These are phyloP conservation scores for Camponotus fellah DNA, from an alignment of 2,888 invertebrate species.

Conservation along the genomic window DNA sequence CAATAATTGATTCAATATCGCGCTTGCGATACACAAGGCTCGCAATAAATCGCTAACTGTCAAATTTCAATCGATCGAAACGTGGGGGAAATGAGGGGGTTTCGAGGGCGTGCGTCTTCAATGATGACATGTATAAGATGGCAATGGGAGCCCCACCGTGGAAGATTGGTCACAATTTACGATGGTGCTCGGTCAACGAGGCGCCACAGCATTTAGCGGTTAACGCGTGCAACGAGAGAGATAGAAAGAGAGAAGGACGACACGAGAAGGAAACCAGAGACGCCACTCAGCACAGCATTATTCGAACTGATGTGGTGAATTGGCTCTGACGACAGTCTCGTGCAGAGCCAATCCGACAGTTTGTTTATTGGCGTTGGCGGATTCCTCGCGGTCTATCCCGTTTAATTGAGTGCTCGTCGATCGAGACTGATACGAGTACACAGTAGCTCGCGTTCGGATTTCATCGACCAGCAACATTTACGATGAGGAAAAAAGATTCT, in stretches of 20 bases:
- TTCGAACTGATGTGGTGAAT: conserved; percentile 84
- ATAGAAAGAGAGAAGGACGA: conserved; percentile 55
- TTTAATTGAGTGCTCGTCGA: conserved; percentile 78
- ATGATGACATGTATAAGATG: neutral
- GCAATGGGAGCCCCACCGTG: conserved; percentile 50
- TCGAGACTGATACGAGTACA: conserved; percentile 76
- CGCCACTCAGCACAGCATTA: conserved; percentile 79
- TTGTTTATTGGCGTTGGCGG: conserved; percentile 82
- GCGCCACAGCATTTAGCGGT: conserved; percentile 84
- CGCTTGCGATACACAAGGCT: conserved; percentile 5
- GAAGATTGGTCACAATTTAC: conserved; percentile 83
- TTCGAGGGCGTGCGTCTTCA: conserved; percentile 20
- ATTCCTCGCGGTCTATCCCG: conserved; percentile 76
- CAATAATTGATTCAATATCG: conserved; percentile 38
- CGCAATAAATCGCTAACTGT: conserved; percentile 17
- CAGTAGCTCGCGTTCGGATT: conserved; percentile 46
- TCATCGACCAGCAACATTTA: conserved; percentile 16
- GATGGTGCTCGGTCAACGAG: conserved; percentile 82
- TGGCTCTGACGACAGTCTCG: conserved; percentile 82
- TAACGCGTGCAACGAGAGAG: conserved; percentile 73
- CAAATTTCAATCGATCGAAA: conserved; percentile 23
- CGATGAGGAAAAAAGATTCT: neutral
- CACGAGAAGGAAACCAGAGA: conserved; percentile 66
- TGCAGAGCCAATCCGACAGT: conserved; percentile 79
- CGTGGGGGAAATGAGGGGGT: neutral